phyloP scores from a whole-genome alignment of 2,113 vertebrate genomes.

The Galeopterus variegatus region DNA sequence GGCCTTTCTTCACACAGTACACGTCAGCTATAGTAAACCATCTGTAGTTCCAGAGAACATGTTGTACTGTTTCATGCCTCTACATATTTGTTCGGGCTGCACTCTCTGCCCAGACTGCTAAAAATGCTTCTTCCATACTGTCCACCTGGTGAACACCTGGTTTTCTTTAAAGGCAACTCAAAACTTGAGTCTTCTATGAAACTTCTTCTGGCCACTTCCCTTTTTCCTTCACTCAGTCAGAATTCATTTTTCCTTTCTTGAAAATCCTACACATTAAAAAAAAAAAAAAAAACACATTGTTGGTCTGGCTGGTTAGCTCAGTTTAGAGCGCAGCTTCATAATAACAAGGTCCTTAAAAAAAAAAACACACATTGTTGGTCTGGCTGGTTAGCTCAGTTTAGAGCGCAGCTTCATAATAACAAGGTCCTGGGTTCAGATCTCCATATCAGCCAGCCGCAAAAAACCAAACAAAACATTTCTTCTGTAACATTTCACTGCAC shows the following conservation, averaged over 20 bases:
- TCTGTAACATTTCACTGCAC: slow-evolving; percentile 2
- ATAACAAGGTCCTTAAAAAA: no score
- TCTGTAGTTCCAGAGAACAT: not conserved
- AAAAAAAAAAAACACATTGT: no score
- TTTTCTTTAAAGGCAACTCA: slow-evolving; percentile 59
- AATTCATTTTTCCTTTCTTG: slow-evolving; percentile 48
- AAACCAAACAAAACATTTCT: not conserved
- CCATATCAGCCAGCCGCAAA: no score
- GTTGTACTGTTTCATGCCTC: not conserved
- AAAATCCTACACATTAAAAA: not conserved
- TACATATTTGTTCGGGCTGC: not conserved
- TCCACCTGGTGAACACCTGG: slow-evolving; percentile 72
- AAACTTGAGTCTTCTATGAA: slow-evolving; percentile 54
- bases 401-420: no score
- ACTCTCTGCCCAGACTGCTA: not conserved
- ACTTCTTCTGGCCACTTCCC: slow-evolving; percentile 64
- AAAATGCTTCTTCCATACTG: not conserved
- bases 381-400: no score
- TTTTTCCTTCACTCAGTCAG: slow-evolving; percentile 33
- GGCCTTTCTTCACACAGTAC: not conserved
- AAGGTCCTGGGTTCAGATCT: no score
- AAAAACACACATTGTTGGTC: no score
- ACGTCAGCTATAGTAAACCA: not conserved
- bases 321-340: no score
- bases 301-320: no score